These are phyloP conservation scores for Serilophus lunatus DNA, from an alignment of 2,113 vertebrate species.

Conservation along the genomic window DNA sequence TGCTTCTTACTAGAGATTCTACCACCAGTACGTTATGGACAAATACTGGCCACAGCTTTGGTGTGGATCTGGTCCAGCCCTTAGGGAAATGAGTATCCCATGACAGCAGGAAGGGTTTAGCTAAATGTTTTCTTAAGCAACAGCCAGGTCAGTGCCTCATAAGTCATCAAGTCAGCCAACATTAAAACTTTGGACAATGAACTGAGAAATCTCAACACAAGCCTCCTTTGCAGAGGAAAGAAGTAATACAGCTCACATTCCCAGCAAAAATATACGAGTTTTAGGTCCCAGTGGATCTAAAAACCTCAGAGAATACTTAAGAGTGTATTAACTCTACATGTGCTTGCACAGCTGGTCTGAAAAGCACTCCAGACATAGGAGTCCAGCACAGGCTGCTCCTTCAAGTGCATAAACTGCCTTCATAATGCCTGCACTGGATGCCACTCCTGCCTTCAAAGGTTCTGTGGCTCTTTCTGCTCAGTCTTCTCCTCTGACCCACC, in stretches of 20 bases:
- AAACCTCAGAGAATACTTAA: background rate
- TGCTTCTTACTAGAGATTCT: background rate
- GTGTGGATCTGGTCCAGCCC: rapidly evolving
- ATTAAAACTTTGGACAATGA: background rate
- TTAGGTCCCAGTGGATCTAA: background rate
- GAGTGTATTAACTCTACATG: background rate
- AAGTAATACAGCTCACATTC: background rate
- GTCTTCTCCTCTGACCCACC: background rate
- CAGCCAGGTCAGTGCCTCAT: background rate
- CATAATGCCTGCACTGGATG: rapidly evolving
- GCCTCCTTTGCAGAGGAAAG: background rate
- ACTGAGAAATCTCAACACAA: background rate
- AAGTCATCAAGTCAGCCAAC: background rate
- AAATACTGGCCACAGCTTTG: background rate
- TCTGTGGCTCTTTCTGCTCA: background rate
- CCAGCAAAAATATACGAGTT: background rate
- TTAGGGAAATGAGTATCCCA: rapidly evolving
- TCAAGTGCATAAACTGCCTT: background rate
- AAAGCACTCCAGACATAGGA: background rate
- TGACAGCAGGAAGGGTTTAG: background rate
- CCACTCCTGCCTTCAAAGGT: background rate
- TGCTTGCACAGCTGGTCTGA: background rate
- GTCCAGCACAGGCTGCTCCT: background rate
- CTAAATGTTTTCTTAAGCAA: background rate
- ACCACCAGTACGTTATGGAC: rapidly evolving